Evolutionary conservation across 2,797 vertebrate species (phyloP).

Genomic region (Craterocephalus amniculus): DNA sequence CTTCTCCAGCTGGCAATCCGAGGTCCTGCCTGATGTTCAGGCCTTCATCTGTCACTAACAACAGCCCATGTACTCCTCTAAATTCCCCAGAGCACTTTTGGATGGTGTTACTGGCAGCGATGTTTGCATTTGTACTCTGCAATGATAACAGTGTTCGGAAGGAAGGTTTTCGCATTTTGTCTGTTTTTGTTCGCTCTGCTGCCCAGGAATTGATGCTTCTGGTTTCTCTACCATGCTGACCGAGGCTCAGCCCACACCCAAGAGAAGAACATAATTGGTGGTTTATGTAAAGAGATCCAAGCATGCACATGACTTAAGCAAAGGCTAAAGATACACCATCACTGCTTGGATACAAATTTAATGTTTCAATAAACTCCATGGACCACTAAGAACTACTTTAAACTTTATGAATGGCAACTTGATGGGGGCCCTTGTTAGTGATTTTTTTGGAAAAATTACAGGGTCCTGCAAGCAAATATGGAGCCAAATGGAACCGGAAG

Average conservation of each 20-base stretch:
- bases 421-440: slow-evolving; percentile 76
- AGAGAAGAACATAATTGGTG: slow-evolving; percentile 83
- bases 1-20: slow-evolving; percentile 8
- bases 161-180: slow-evolving; percentile 72
- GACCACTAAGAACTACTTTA: slow-evolving; percentile 88
- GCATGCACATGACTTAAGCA: slow-evolving; percentile 79
- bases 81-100: slow-evolving; percentile 38
- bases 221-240: slow-evolving; percentile 73
- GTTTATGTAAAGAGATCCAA: slow-evolving; percentile 81
- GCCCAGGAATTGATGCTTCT: slow-evolving; percentile 77
- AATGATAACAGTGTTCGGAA: slow-evolving; percentile 70
- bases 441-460: slow-evolving; percentile 85
- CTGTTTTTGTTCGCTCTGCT: slow-evolving; percentile 71
- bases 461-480: slow-evolving; percentile 79
- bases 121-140: slow-evolving; percentile 63
- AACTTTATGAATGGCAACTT: slow-evolving; percentile 87
- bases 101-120: slow-evolving; percentile 53
- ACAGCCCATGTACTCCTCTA: slow-evolving; percentile 35
- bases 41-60: slow-evolving; percentile 44
- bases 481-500: slow-evolving; percentile 75
- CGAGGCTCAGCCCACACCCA: slow-evolving; percentile 81
- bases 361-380: slow-evolving; percentile 86
- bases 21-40: slow-evolving; percentile 34
- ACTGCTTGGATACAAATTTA: slow-evolving; percentile 85
- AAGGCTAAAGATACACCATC: slow-evolving; percentile 85